These are phyloP conservation scores for Schlechtendalia chinensis DNA, from an alignment of 1,140 invertebrate species.

Conservation along the genomic window DNA sequence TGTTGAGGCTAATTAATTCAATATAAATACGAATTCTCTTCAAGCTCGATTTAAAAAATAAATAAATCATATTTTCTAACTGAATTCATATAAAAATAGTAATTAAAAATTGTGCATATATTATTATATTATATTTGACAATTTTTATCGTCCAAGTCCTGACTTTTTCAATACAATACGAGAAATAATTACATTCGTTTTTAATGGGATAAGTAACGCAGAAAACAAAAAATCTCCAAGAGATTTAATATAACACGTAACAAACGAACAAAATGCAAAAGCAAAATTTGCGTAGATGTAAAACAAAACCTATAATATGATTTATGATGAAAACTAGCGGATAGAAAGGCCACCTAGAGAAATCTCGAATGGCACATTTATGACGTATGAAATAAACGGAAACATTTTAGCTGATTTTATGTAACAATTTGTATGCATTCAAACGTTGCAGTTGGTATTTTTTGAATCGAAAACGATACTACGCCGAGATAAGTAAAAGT, in stretches of 20 bases:
- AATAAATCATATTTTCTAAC: too few relatives aligned
- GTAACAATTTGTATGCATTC: not conserved
- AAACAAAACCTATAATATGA: not conserved
- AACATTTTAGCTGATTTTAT: conserved; percentile 8
- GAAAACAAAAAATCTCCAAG: not conserved
- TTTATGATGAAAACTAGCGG: not conserved
- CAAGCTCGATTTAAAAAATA: too few relatives aligned
- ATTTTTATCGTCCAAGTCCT: too few relatives aligned
- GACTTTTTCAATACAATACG: too few relatives aligned
- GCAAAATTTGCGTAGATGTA: not conserved
- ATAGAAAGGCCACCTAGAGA: not conserved
- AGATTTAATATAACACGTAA: not conserved
- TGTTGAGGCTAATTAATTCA: too few relatives aligned
- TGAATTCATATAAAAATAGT: too few relatives aligned
- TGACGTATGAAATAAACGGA: conserved; percentile 9
- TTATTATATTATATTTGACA: too few relatives aligned
- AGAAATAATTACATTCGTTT: too few relatives aligned
- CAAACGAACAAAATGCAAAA: not conserved
- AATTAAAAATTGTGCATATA: too few relatives aligned
- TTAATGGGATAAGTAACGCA: too few relatives aligned
- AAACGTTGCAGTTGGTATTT: not conserved
- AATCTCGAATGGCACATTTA: conserved; percentile 1
- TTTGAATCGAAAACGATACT: not conserved
- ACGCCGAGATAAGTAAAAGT: conserved; percentile 1
- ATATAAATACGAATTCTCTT: too few relatives aligned